These are phyloP conservation scores for Syrrhaptes paradoxus DNA, from an alignment of 2,113 vertebrate species.

Conservation along the genomic window DNA sequence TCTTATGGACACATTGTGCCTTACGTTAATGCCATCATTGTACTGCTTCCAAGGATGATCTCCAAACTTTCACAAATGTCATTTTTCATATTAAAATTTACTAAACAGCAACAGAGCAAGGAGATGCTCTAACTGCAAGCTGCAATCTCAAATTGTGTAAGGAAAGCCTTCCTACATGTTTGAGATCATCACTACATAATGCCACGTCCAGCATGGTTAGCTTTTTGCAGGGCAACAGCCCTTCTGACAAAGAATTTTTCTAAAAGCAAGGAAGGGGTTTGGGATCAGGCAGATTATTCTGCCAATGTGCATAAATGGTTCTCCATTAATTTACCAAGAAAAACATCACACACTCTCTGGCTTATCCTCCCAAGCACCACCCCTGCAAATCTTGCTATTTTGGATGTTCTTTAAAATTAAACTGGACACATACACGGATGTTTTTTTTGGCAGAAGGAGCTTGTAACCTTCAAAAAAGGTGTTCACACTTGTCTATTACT, in stretches of 20 bases:
- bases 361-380: not conserved
- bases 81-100: not conserved
- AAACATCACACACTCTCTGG: not conserved
- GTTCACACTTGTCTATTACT: not conserved
- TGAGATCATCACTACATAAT: not conserved
- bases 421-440: not conserved
- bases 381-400: not conserved
- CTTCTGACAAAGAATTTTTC: not conserved
- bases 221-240: not conserved
- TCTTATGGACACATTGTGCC: not conserved
- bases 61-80: not conserved
- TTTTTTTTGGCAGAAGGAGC: not conserved
- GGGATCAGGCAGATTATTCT: not conserved
- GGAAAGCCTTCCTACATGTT: not conserved
- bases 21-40: not conserved
- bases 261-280: not conserved
- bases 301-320: not conserved
- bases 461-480: not conserved
- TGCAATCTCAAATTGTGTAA: not conserved
- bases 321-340: not conserved
- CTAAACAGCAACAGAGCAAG: not conserved
- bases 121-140: not conserved
- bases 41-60: not conserved
- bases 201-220: rapidly evolving
- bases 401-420: not conserved